phyloP scores from a whole-genome alignment of 2,888 invertebrate genomes.

The Selenia dentaria region DNA sequence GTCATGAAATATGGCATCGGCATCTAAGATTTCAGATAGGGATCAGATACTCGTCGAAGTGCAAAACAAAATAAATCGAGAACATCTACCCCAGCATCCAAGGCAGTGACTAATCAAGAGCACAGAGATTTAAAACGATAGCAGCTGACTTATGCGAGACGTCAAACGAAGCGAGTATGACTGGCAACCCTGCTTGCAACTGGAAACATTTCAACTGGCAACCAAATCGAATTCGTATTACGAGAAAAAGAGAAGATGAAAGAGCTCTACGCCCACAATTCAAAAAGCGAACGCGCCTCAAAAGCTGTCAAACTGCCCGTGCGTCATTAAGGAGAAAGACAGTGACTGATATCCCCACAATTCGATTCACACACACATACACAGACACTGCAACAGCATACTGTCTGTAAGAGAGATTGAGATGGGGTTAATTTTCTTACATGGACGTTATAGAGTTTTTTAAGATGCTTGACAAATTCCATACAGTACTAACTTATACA shows the following conservation, averaged over 20 bases:
- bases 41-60: background rate
- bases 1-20: background rate
- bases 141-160: conserved; percentile 25
- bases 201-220: conserved; percentile 39
- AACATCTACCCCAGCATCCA: conserved; percentile 1
- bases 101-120: conserved; percentile 39
- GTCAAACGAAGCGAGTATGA: conserved; percentile 38
- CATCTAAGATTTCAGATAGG: background rate
- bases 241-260: conserved; percentile 55
- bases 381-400: background rate
- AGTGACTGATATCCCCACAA: conserved; percentile 15
- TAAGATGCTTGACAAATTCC: too few relatives aligned
- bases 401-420: too few relatives aligned
- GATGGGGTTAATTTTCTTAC: background rate
- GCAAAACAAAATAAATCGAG: background rate
- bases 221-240: conserved; percentile 55
- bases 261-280: conserved; percentile 63
- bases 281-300: conserved; percentile 79
- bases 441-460: too few relatives aligned
- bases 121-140: conserved; percentile 30
- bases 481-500: too few relatives aligned
- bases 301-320: conserved; percentile 80
- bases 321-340: conserved; percentile 6
- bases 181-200: conserved; percentile 28
- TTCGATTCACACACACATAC: conserved; percentile 3